Percentiles rank a stretch among this genome's conserved stretches.
These are phyloP conservation scores for Channa maculata DNA, from an alignment of 2,113 vertebrate genomes.

Conservation along the genomic window DNA sequence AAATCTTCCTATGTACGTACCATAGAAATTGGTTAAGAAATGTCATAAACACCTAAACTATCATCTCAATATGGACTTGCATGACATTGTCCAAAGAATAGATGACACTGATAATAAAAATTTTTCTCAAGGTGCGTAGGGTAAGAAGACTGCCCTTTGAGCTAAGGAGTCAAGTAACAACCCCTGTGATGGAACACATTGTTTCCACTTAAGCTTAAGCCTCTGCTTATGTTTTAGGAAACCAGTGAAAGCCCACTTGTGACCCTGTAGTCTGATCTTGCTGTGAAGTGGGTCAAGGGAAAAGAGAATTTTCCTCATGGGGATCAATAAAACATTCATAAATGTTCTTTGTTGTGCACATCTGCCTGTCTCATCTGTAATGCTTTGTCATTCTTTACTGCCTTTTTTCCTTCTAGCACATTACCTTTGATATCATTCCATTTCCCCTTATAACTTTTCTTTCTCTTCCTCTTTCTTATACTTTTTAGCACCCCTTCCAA, in stretches of 20 bases:
- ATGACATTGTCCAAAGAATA: constrained; percentile 10
- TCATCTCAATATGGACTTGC: constrained; percentile 19
- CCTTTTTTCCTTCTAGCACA: rapidly evolving
- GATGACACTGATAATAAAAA: constrained; percentile 2
- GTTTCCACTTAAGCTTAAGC: constrained; percentile 18
- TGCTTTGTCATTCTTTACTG: constrained; percentile 22
- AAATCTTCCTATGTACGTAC: neutral
- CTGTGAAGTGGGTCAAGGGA: constrained; percentile 35
- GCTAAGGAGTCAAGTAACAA: constrained; percentile 15
- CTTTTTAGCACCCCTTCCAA: constrained; percentile 5
- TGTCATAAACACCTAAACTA: constrained; percentile 13
- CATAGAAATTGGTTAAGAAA: constrained; percentile 5
- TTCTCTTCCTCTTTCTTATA: constrained; percentile 20
- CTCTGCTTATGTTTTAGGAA: constrained; percentile 39
- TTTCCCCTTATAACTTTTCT: constrained; percentile 13
- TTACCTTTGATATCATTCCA: constrained; percentile 21
- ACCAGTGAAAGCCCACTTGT: constrained; percentile 28
- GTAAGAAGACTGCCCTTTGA: neutral
- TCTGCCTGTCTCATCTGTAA: constrained; percentile 42
- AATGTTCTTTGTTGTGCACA: constrained; percentile 54
- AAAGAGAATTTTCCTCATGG: constrained; percentile 40
- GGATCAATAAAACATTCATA: constrained; percentile 58
- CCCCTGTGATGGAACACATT: neutral
- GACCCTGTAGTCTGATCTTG: constrained; percentile 33
- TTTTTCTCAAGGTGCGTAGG: constrained; percentile 17